Conservation (phyloP, 2,888 invertebrate genomes). For the Drosophila kanekoi region DNA sequence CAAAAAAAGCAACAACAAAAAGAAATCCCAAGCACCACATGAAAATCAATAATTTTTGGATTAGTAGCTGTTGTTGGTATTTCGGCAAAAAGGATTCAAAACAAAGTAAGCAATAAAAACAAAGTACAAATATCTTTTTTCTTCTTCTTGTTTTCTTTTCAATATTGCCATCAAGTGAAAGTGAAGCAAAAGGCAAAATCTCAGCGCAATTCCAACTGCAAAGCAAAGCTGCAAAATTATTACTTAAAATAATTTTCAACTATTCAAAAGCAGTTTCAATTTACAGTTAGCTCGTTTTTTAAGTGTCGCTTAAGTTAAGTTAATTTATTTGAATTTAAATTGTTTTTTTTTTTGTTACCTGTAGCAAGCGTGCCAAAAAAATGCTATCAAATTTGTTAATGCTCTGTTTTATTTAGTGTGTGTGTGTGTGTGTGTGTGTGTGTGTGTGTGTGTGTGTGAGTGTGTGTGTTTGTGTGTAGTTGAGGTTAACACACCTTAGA, state of each 20-base stretch:
- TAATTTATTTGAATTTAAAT: not conserved
- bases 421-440: constrained; percentile 37
- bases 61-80: constrained; percentile 76
- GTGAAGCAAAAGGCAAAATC: not conserved
- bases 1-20: too few species aligned
- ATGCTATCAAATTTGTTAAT: constrained; percentile 26
- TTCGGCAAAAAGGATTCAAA: constrained; percentile 44
- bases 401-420: constrained; percentile 30
- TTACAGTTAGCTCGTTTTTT: not conserved
- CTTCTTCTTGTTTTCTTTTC: not conserved
- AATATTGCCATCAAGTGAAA: not conserved
- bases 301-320: not conserved
- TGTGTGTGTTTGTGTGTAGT: constrained; percentile 45
- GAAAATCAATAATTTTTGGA: constrained; percentile 83
- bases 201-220: not conserved
- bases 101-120: constrained; percentile 62
- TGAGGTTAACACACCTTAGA: constrained; percentile 85
- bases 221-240: not conserved
- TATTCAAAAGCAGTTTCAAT: not conserved
- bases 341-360: constrained; percentile 21
- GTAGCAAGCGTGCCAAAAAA: constrained; percentile 42
- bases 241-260: not conserved
- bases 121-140: not conserved
- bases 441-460: too few species aligned
- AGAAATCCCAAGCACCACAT: constrained; percentile 10